Conservation (phyloP, 2,797 vertebrate genomes). For the Pseudochirops cupreus region DNA sequence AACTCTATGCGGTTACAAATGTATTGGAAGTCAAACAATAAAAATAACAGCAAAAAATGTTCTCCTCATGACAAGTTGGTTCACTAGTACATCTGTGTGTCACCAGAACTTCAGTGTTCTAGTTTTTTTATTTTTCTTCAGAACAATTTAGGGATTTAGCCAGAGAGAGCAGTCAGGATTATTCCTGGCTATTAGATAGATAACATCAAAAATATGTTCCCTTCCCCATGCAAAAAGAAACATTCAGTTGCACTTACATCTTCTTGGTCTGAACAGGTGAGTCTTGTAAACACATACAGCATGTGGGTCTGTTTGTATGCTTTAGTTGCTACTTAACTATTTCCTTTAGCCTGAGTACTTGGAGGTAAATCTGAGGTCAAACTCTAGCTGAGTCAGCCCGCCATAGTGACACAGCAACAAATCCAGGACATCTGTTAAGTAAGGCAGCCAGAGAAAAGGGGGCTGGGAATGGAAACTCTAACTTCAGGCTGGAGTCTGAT, state of each 20-base stretch:
- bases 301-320: conserved; percentile 62
- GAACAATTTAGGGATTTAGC: conserved; percentile 8
- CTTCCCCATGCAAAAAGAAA: conserved; percentile 63
- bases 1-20: background rate
- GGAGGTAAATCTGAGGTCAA: conserved; percentile 78
- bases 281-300: conserved; percentile 68
- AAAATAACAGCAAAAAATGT: conserved; percentile 9
- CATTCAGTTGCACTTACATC: conserved; percentile 17
- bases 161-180: conserved; percentile 23
- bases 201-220: conserved; percentile 42
- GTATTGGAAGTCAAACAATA: conserved; percentile 22
- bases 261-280: conserved; percentile 70
- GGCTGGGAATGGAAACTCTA: conserved; percentile 51
- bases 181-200: conserved; percentile 54
- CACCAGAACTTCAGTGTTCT: background rate
- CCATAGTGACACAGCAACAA: conserved; percentile 68
- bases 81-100: background rate
- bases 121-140: background rate
- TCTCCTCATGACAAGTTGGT: conserved; percentile 25
- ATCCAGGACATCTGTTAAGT: conserved; percentile 61
- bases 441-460: conserved; percentile 54
- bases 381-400: conserved; percentile 75
- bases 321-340: conserved; percentile 71
- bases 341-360: conserved; percentile 76
- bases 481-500: conserved; percentile 55